These are phyloP conservation scores for Coccyzus lansbergi DNA, from an alignment of 2,797 vertebrate genomes.

Conservation along the genomic window DNA sequence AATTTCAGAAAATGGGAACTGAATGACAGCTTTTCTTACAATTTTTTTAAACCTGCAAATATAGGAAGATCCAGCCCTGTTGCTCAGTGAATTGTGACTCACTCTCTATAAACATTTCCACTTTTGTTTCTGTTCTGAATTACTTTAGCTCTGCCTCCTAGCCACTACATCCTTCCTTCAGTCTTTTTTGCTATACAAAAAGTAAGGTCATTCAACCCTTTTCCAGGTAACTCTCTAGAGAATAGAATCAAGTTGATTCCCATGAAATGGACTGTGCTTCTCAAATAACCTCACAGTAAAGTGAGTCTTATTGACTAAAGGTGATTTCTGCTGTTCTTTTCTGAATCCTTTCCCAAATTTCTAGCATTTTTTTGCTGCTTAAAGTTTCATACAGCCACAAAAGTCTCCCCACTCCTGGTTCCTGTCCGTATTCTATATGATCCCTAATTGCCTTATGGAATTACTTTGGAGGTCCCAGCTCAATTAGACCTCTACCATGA, in stretches of 20 bases:
- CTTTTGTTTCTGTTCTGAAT: not conserved
- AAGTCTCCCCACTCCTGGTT: not conserved
- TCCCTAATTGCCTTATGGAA: not conserved
- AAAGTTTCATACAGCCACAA: not conserved
- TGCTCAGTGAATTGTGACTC: not conserved
- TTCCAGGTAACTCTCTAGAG: not conserved
- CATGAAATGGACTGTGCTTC: not conserved
- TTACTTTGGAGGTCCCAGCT: not conserved
- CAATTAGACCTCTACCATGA: not conserved
- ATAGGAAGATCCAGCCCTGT: not conserved
- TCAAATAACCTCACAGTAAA: not conserved
- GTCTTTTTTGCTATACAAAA: not conserved
- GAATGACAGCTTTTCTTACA: not conserved
- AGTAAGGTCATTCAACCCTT: not conserved
- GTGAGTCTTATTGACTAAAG: not conserved
- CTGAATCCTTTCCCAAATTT: not conserved
- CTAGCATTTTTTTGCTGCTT: not conserved
- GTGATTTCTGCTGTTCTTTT: not conserved
- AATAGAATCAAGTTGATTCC: not conserved
- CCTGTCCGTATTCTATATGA: not conserved
- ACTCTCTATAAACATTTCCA: not conserved
- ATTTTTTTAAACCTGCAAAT: not conserved
- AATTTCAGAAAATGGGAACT: not conserved
- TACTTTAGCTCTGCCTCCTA: not conserved
- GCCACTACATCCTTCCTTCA: not conserved